Conservation (phyloP, 1,140 invertebrate genomes). For the Euura lappo region DNA sequence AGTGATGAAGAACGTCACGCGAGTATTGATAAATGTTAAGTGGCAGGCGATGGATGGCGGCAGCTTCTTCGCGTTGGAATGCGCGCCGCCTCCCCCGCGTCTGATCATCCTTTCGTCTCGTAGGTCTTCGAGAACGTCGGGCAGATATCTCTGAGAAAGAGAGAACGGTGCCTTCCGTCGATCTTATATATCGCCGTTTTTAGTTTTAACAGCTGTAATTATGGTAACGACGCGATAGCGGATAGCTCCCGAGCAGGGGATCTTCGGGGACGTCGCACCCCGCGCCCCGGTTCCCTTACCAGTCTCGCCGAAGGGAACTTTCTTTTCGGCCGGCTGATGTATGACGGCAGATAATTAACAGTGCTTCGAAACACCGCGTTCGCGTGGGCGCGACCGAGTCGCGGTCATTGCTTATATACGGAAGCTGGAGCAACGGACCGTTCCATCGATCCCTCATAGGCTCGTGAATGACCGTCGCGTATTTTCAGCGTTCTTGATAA, state of each 20-base stretch:
- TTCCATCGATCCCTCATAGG: conserved; percentile 11
- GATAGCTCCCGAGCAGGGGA: conserved; percentile 16
- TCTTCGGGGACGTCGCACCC: not conserved
- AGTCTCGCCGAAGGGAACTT: conserved; percentile 30
- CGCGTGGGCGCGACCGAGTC: conserved; percentile 23
- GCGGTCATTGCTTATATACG: not conserved
- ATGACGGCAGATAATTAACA: conserved; percentile 45
- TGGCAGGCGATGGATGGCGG: conserved; percentile 27
- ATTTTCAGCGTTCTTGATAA: not conserved
- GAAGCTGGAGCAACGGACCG: not conserved
- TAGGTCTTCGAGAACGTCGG: not conserved
- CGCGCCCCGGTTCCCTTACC: too few species aligned
- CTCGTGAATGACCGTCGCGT: not conserved
- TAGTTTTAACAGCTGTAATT: too few species aligned
- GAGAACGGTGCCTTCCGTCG: not conserved
- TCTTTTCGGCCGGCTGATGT: conserved; percentile 36
- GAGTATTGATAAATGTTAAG: conserved; percentile 43
- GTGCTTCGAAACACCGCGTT: conserved; percentile 16
- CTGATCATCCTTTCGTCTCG: not conserved
- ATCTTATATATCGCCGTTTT: too few species aligned
- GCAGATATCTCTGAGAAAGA: not conserved
- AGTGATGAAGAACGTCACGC: not conserved
- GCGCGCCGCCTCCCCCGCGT: conserved; percentile 18
- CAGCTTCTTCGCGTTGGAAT: conserved; percentile 32
- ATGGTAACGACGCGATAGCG: not conserved